phyloP scores from a whole-genome alignment of 2,113 vertebrate genomes.

The Oreochromis spilurus region DNA sequence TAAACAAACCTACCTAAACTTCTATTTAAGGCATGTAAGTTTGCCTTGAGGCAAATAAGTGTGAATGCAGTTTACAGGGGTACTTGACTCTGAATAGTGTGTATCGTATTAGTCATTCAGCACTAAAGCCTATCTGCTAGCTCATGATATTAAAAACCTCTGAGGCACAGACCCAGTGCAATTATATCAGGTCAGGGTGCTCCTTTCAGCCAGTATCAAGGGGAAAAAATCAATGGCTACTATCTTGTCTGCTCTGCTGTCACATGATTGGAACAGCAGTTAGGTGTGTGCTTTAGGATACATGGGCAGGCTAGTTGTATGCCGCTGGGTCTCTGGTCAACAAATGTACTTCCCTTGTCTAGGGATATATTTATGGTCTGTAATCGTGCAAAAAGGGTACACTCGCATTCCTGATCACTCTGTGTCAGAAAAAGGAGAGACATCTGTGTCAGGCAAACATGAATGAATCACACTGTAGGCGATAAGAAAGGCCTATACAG shows the following conservation, averaged over 20 bases:
- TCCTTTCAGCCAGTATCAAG: constrained; percentile 34
- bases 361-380: constrained; percentile 5
- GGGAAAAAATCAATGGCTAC: constrained; percentile 22
- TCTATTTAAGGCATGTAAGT: neutral
- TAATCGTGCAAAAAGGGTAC: neutral
- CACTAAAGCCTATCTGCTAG: neutral
- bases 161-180: neutral
- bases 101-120: neutral
- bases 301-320: neutral
- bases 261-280: constrained; percentile 5
- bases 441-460: neutral
- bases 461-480: constrained; percentile 10
- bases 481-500: neutral
- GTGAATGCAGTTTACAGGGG: neutral
- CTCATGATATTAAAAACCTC: constrained; percentile 12
- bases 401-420: neutral
- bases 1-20: neutral
- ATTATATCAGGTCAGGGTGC: constrained; percentile 4
- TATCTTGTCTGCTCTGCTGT: constrained; percentile 39
- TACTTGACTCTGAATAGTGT: neutral
- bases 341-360: neutral
- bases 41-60: neutral
- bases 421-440: neutral
- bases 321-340: neutral
- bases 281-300: neutral